Percentiles rank a stretch among this genome's conserved stretches.
Evolutionary conservation across 2,888 invertebrate genomes (phyloP).

Genomic region (Scotopteryx bipunctaria): DNA sequence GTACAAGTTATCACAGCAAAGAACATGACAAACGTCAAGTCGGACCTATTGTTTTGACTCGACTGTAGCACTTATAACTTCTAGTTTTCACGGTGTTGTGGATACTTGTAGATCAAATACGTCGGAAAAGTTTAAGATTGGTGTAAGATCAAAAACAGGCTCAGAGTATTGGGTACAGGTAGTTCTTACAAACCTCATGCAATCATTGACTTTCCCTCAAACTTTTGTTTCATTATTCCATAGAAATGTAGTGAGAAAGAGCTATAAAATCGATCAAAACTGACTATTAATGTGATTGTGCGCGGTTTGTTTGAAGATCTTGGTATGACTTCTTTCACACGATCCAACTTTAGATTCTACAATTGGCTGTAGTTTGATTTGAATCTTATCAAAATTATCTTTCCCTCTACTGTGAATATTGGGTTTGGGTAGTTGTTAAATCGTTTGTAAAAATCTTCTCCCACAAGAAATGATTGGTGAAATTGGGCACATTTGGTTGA

Average conservation of each 20-base stretch:
- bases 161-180: slow-evolving; percentile 5
- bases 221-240: background rate
- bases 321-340: background rate
- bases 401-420: slow-evolving; percentile 3
- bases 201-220: background rate
- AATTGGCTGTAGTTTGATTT: slow-evolving; percentile 13
- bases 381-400: slow-evolving; percentile 20
- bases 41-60: too few relatives aligned
- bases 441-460: background rate
- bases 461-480: background rate
- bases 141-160: background rate
- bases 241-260: background rate
- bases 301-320: slow-evolving; percentile 12
- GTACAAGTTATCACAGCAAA: too few relatives aligned
- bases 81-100: too few relatives aligned
- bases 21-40: too few relatives aligned
- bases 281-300: background rate
- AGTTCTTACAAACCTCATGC: background rate
- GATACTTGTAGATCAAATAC: too few relatives aligned
- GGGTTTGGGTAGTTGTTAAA: slow-evolving; percentile 2
- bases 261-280: background rate
- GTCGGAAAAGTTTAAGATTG: background rate
- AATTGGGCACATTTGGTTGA: slow-evolving; percentile 15
- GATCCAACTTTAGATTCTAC: background rate
- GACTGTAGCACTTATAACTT: too few relatives aligned